These are phyloP conservation scores for Streptopelia turtur DNA, from an alignment of 2,797 vertebrate genomes.

Conservation along the genomic window DNA sequence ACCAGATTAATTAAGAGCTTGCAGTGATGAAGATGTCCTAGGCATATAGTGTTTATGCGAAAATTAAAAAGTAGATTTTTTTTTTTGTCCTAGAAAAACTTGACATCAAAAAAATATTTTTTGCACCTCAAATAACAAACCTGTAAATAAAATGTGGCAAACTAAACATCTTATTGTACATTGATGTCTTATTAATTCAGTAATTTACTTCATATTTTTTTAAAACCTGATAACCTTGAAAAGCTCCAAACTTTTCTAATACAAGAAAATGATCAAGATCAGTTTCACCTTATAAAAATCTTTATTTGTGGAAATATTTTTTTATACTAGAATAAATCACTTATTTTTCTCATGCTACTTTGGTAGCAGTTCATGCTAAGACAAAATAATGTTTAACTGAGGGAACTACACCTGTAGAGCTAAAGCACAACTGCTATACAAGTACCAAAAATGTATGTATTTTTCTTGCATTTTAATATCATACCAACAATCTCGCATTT, in stretches of 20 bases:
- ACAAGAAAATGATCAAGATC: not conserved
- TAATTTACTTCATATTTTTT: not conserved
- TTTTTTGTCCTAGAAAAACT: not conserved
- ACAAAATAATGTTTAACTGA: not conserved
- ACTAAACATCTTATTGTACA: not conserved
- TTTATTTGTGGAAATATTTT: not conserved
- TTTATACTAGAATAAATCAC: not conserved
- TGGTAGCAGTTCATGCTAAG: not conserved
- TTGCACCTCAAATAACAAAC: not conserved
- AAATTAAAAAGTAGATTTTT: not conserved
- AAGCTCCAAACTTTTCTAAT: not conserved
- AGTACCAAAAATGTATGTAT: not conserved
- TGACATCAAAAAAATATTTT: not conserved
- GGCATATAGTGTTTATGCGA: not conserved
- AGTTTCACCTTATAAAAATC: not conserved
- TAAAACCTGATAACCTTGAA: not conserved
- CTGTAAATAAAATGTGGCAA: not conserved
- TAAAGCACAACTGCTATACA: not conserved
- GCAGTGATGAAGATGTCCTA: not conserved
- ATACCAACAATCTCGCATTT: not conserved
- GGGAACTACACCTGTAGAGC: not conserved
- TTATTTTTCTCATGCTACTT: not conserved
- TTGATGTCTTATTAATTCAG: not conserved
- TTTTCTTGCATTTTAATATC: not conserved
- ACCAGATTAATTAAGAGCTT: not conserved